phyloP scores from a whole-genome alignment of 2,797 vertebrate species.

The Nannoperca australis region DNA sequence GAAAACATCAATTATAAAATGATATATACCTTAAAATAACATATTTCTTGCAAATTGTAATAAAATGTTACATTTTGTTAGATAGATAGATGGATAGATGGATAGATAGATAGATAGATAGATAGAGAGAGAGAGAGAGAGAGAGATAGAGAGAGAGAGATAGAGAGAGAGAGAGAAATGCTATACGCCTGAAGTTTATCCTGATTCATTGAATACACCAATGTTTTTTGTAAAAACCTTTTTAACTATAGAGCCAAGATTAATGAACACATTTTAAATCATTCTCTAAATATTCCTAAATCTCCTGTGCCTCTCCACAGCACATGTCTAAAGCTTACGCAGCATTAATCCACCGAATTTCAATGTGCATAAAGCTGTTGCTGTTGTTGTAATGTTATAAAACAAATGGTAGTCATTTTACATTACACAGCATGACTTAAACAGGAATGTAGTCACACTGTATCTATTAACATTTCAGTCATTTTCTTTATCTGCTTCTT shows the following conservation, averaged over 20 bases:
- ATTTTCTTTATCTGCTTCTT: background rate
- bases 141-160: too few species aligned
- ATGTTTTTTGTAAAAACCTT: background rate
- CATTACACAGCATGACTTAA: background rate
- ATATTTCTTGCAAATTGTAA: background rate
- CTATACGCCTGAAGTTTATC: too few species aligned
- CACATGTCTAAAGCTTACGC: background rate
- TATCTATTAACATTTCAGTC: conserved; percentile 22
- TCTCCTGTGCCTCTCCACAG: background rate
- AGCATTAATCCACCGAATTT: background rate
- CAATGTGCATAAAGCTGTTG: background rate
- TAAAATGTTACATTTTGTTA: background rate
- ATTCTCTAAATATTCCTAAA: background rate
- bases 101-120: too few species aligned
- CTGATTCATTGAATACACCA: background rate
- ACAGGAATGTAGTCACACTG: conserved; percentile 5
- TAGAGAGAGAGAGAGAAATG: background rate
- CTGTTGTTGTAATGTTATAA: background rate
- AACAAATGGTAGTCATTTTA: background rate
- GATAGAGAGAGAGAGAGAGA: too few species aligned
- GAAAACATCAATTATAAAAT: background rate
- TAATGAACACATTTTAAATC: background rate
- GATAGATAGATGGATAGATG: too few species aligned
- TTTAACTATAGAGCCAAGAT: background rate
- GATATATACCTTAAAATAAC: background rate